Evolutionary conservation across 2,888 invertebrate species (phyloP).

Genomic region (Achlya flavicornis): DNA sequence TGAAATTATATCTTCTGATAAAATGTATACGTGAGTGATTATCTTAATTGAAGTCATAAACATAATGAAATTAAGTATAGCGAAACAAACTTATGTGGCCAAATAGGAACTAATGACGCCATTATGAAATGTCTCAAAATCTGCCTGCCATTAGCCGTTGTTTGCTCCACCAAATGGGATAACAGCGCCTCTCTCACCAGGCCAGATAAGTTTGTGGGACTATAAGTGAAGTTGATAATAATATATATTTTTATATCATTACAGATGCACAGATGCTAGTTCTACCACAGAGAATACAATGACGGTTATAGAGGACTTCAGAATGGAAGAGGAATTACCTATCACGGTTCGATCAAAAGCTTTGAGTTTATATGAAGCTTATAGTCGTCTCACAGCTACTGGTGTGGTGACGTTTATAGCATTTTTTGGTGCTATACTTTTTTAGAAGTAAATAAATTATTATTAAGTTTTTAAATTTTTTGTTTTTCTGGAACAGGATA

Average conservation of each 20-base stretch:
- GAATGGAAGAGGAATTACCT: background rate
- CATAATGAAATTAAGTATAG: too few relatives aligned
- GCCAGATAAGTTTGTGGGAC: background rate
- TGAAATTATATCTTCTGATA: background rate
- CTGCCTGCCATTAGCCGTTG: too few relatives aligned
- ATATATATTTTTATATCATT: background rate
- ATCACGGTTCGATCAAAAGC: background rate
- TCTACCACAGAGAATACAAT: background rate
- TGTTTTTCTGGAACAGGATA: background rate
- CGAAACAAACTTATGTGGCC: too few relatives aligned
- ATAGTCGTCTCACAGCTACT: background rate
- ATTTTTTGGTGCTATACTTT: background rate
- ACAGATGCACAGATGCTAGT: background rate
- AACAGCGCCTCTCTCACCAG: too few relatives aligned
- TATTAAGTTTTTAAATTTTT: background rate
- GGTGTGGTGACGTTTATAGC: background rate
- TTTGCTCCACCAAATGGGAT: too few relatives aligned
- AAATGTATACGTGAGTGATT: background rate
- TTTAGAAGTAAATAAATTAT: background rate
- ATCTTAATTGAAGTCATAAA: too few relatives aligned
- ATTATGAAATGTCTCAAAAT: too few relatives aligned
- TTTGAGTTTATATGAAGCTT: background rate
- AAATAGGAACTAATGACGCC: too few relatives aligned
- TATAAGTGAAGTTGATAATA: background rate
- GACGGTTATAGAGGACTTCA: background rate